Conservation (phyloP, 2,797 vertebrate genomes). For the Psittacula derbiana region DNA sequence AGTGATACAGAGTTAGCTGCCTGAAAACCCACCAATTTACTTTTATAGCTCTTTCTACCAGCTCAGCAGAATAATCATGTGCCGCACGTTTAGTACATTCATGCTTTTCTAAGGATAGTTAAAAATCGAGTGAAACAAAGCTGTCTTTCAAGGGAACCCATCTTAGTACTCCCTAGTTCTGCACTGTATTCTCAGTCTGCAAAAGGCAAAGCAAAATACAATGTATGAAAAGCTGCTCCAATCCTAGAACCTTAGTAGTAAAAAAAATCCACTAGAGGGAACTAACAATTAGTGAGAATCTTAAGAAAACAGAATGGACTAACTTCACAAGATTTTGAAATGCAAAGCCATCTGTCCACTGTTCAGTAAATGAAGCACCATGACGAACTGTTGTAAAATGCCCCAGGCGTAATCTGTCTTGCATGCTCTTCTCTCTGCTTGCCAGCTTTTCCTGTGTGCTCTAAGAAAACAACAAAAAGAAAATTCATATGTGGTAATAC, state of each 20-base stretch:
- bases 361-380: constrained; percentile 97
- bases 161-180: neutral
- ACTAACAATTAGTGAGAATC: constrained; percentile 62
- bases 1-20: neutral
- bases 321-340: constrained; percentile 99
- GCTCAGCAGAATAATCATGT: neutral
- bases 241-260: constrained; percentile 11
- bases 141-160: neutral
- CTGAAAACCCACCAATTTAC: neutral
- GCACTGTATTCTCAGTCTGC: constrained; percentile 18
- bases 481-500: neutral
- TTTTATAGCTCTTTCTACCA: constrained; percentile 12
- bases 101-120: neutral
- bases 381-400: constrained; percentile 99
- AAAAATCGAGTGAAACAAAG: neutral
- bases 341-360: constrained; percentile 98
- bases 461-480: constrained; percentile 58
- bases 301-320: constrained; percentile 74
- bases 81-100: neutral
- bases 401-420: constrained; percentile 95
- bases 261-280: constrained; percentile 56
- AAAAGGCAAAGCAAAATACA: constrained; percentile 27
- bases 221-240: neutral
- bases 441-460: constrained; percentile 92
- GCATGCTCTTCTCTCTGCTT: constrained; percentile 99